Conservation (phyloP, 2,113 vertebrate genomes). For the Malaclemys terrapin region DNA sequence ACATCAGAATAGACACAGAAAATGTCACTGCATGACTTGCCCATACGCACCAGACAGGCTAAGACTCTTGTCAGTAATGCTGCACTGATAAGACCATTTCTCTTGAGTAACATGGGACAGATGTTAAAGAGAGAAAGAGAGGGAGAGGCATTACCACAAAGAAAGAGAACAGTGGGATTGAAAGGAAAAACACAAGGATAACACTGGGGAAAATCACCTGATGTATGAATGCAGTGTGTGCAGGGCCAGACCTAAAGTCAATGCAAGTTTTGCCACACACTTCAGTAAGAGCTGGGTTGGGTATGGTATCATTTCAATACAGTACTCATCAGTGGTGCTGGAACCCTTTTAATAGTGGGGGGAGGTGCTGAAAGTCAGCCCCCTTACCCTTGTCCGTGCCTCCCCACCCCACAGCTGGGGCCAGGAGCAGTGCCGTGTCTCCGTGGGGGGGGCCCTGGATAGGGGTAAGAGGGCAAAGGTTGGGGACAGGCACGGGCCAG, state of each 20-base stretch:
- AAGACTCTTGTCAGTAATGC: not conserved
- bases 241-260: not conserved
- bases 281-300: not conserved
- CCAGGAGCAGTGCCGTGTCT: no score
- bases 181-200: not conserved
- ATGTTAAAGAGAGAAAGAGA: not conserved
- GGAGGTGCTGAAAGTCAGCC: no score
- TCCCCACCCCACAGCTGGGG: no score
- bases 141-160: not conserved
- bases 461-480: no score
- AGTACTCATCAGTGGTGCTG: not conserved
- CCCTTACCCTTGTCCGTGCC: no score
- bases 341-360: no score
- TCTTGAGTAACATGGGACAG: not conserved
- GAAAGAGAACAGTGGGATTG: no score
- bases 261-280: not conserved
- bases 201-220: not conserved
- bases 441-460: no score
- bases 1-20: not conserved
- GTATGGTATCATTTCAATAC: not conserved
- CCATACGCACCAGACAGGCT: not conserved
- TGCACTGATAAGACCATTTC: not conserved
- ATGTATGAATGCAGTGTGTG: not conserved
- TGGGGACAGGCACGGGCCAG: no score
- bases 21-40: not conserved